Evolutionary conservation across 1,140 invertebrate species (phyloP), one percentile per base, ranked within the genome.

Genomic region (Drosophila watanabei): DNA sequence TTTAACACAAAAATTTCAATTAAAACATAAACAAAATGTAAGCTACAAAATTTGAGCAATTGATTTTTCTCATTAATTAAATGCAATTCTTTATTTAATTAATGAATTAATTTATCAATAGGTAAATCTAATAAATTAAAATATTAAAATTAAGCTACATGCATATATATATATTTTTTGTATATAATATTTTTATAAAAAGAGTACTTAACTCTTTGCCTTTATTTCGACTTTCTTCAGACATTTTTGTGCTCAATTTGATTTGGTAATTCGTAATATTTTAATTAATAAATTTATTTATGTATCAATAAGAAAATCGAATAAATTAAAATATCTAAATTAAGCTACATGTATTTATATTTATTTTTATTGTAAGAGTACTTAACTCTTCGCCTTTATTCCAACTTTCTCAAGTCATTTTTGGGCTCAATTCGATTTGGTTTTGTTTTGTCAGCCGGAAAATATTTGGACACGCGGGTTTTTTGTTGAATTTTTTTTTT

Each of bases 391-490:
- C 62, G 62, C 2, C 20, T 43, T 11, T 8, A 30, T 48, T 14
- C 10, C 5, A 0, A 32, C 7, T 61, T 58, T n/a, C 16, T 18
- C 14, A 54, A 35, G 33, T 73, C 37, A 52, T 51, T 49, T 49
- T 75, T 65, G 30, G 46, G 16, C 46, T 10, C 46, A 46, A 35
- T 57, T 71, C 33, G 51, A 33, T 69, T 72, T 72, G 51, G 52
- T 66, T 58, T 77, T 57, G 28, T 48, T 75, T 75, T 76, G 52
- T 68, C 51, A 75, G 83, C 61, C 82, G 79, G 79, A 87, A 86
- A 82, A 87, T 86, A 83, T 83, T 83, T 83, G 76, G 73, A 70
- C 68, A 88, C 80, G 83, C 84, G 80, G 51, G 62, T 83, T 86
- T 83, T 62, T 66, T 18, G 8, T 52, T 11, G 1, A 51, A 6